A percentile compares a stretch with the other conserved stretches of the same genome.
phyloP scores from a whole-genome alignment of 1,140 invertebrate species.

The Stenopsyche tienmushanensis region DNA sequence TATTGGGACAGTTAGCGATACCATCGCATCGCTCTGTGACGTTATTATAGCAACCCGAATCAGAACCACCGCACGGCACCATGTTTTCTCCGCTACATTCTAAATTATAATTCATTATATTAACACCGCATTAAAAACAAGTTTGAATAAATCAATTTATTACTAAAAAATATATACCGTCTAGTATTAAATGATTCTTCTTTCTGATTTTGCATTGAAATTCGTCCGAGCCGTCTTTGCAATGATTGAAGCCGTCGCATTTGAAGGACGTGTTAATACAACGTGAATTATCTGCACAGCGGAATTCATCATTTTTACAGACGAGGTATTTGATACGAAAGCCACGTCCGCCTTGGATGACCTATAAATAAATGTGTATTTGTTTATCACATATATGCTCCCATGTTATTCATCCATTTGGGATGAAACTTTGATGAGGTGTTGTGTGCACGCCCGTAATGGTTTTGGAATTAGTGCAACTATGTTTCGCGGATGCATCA shows the following conservation, averaged over 20 bases:
- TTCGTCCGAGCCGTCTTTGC: slow-evolving; percentile 35
- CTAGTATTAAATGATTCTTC: slow-evolving; percentile 18
- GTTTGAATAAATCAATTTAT: not conserved
- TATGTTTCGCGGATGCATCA: too few relatives aligned
- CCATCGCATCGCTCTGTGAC: slow-evolving; percentile 30
- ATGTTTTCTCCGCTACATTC: slow-evolving; percentile 35
- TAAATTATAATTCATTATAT: slow-evolving; percentile 11
- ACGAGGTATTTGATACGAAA: slow-evolving; percentile 26
- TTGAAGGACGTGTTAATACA: slow-evolving; percentile 24
- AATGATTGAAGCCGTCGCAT: slow-evolving; percentile 32
- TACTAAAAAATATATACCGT: slow-evolving; percentile 20
- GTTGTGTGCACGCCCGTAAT: too few relatives aligned
- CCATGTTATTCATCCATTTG: too few relatives aligned
- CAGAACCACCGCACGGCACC: slow-evolving; percentile 33
- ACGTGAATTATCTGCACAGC: slow-evolving; percentile 24
- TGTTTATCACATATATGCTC: not conserved
- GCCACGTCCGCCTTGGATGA: slow-evolving; percentile 25
- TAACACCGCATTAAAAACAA: not conserved
- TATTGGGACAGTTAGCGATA: slow-evolving; percentile 24
- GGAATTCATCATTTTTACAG: slow-evolving; percentile 32
- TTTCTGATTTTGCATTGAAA: slow-evolving; percentile 16
- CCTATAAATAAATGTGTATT: slow-evolving; percentile 20
- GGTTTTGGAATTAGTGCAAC: too few relatives aligned
- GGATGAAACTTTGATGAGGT: not conserved
- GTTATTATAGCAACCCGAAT: slow-evolving; percentile 36